Evolutionary conservation across 2,888 invertebrate genomes (phyloP).

Genomic region (Leptinotarsa haldemani): DNA sequence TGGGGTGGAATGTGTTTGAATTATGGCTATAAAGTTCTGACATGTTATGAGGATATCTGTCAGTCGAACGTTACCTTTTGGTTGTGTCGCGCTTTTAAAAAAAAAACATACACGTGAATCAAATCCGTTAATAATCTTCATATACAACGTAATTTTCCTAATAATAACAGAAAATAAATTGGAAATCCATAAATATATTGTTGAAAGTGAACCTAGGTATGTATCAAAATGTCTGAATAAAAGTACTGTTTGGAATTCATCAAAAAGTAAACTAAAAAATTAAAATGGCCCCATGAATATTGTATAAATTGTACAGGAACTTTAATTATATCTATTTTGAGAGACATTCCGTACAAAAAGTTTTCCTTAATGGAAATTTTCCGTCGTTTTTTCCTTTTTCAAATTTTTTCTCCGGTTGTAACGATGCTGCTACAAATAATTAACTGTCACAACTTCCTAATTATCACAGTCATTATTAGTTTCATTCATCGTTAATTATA

Average conservation of each 20-base stretch:
- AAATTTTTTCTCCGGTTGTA: no score
- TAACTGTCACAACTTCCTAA: no score
- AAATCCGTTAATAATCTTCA: background rate
- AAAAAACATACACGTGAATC: background rate
- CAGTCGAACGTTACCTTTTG: constrained; percentile 53
- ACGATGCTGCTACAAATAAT: no score
- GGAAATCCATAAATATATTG: background rate
- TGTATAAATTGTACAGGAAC: no score
- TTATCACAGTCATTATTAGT: no score
- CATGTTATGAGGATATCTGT: constrained; percentile 58
- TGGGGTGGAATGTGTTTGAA: constrained; percentile 55
- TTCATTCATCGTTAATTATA: no score
- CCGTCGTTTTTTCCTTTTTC: no score
- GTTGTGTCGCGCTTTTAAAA: constrained; percentile 42
- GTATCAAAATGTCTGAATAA: background rate
- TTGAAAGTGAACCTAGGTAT: constrained; percentile 1
- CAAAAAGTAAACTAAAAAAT: no score
- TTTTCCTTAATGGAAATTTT: no score
- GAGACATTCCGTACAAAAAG: no score
- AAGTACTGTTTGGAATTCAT: background rate
- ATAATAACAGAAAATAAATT: background rate
- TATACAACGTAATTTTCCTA: background rate
- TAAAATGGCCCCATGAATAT: no score
- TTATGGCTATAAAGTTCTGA: constrained; percentile 60
- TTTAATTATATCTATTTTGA: no score